Conservation (phyloP, 1,140 invertebrate species). For the Chlorops oryzae region DNA sequence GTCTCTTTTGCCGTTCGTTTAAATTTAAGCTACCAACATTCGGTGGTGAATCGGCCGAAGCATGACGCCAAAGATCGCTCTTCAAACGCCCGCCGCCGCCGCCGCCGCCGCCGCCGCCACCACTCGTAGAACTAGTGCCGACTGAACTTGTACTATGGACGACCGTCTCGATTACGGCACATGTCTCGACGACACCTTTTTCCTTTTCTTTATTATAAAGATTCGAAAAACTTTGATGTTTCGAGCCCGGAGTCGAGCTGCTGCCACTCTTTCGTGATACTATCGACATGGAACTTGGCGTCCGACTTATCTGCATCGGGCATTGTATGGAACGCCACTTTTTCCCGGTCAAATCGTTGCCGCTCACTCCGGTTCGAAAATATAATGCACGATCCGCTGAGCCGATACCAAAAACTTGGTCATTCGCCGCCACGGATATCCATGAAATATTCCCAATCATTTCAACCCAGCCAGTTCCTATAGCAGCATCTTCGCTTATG, state of each 20-base stretch:
- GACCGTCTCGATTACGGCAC: slow-evolving; percentile 52
- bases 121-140: slow-evolving; percentile 29
- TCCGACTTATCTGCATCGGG: slow-evolving; percentile 69
- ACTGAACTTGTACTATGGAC: slow-evolving; percentile 56
- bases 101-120: slow-evolving; percentile 33
- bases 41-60: slow-evolving; percentile 35
- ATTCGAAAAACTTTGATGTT: slow-evolving; percentile 45
- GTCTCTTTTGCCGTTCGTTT: slow-evolving; percentile 39
- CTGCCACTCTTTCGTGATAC: slow-evolving; percentile 49
- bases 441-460: slow-evolving; percentile 77
- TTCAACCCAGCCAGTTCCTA: slow-evolving; percentile 74
- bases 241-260: slow-evolving; percentile 46
- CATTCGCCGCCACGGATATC: slow-evolving; percentile 77
- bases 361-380: slow-evolving; percentile 69
- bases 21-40: slow-evolving; percentile 40
- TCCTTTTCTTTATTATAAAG: slow-evolving; percentile 43
- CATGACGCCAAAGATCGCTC: slow-evolving; percentile 33
- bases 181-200: slow-evolving; percentile 39
- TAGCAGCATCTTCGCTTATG: slow-evolving; percentile 63
- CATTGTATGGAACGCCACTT: slow-evolving; percentile 74
- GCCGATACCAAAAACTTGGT: slow-evolving; percentile 69
- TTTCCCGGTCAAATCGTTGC: slow-evolving; percentile 75
- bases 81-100: slow-evolving; percentile 34
- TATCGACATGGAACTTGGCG: slow-evolving; percentile 61
- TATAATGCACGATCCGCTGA: slow-evolving; percentile 64